A percentile compares a stretch with the other conserved stretches of the same genome.
Evolutionary conservation across 1,140 invertebrate species (phyloP).

Genomic region (Cyclina sinensis): DNA sequence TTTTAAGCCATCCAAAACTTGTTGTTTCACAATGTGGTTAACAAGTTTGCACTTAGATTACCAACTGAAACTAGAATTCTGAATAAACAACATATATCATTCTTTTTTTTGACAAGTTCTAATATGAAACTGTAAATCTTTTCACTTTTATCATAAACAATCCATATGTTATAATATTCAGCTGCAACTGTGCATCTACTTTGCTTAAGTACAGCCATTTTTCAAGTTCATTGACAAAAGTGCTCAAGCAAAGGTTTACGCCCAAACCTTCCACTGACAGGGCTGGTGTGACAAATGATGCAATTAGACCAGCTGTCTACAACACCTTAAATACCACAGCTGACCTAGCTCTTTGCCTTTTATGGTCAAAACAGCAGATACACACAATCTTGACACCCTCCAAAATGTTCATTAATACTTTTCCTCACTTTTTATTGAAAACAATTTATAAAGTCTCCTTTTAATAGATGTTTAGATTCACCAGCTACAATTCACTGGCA

Average conservation of each 20-base stretch:
- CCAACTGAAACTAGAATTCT: too few species aligned
- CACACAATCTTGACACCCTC: background rate
- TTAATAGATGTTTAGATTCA: too few species aligned
- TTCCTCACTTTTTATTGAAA: too few species aligned
- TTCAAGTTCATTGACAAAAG: conserved; percentile 2
- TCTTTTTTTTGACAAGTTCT: too few species aligned
- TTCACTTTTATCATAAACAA: too few species aligned
- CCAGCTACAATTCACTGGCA: too few species aligned
- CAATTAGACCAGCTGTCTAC: conserved; percentile 49
- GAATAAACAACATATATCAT: too few species aligned
- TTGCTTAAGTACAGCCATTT: background rate
- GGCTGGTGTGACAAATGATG: conserved; percentile 17
- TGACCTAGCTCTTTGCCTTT: conserved; percentile 32
- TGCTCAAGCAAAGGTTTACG: background rate
- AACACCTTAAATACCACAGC: conserved; percentile 47
- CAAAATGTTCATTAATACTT: conserved; percentile 15
- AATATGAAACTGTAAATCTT: too few species aligned
- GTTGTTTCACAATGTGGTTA: too few species aligned
- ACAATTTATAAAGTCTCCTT: too few species aligned
- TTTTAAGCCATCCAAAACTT: too few species aligned
- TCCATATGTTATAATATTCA: background rate
- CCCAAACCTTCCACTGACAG: conserved; percentile 31
- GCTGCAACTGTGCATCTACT: background rate
- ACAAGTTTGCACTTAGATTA: too few species aligned
- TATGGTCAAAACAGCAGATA: background rate